A percentile compares a stretch with the other conserved stretches of the same genome.
Evolutionary conservation across 1,140 invertebrate genomes (phyloP).

Genomic region (Meteorus sp.): DNA sequence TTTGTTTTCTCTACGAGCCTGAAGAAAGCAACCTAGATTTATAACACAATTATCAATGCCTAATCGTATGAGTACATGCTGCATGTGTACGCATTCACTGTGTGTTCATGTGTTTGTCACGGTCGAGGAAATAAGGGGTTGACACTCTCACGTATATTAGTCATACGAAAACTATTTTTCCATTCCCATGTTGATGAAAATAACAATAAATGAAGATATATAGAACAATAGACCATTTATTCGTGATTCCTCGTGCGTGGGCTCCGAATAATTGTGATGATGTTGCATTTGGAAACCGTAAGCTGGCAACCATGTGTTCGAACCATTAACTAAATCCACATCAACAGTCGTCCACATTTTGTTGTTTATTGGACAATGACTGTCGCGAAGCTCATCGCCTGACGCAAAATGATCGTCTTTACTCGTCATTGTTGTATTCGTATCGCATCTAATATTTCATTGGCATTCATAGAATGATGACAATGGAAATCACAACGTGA

Average conservation of each 20-base stretch:
- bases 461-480: not conserved
- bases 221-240: slow-evolving; percentile 51
- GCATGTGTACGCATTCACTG: slow-evolving; percentile 19
- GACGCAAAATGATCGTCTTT: no score
- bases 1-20: not conserved
- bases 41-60: slow-evolving; percentile 5
- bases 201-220: slow-evolving; percentile 8
- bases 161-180: no score
- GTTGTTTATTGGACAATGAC: no score
- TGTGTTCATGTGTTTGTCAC: slow-evolving; percentile 19
- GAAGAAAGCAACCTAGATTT: slow-evolving; percentile 30
- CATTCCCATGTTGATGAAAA: no score
- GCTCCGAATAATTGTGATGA: slow-evolving; percentile 47
- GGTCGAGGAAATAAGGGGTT: not conserved
- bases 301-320: slow-evolving; percentile 57
- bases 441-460: slow-evolving; percentile 14
- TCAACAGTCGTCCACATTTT: no score
- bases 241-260: slow-evolving; percentile 53
- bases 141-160: no score
- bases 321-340: slow-evolving; percentile 51
- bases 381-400: no score
- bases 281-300: slow-evolving; percentile 58
- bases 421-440: no score
- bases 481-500: not conserved
- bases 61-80: no score